Evolutionary conservation across 2,113 vertebrate genomes (phyloP).

Genomic region (Oncorhynchus masou): DNA sequence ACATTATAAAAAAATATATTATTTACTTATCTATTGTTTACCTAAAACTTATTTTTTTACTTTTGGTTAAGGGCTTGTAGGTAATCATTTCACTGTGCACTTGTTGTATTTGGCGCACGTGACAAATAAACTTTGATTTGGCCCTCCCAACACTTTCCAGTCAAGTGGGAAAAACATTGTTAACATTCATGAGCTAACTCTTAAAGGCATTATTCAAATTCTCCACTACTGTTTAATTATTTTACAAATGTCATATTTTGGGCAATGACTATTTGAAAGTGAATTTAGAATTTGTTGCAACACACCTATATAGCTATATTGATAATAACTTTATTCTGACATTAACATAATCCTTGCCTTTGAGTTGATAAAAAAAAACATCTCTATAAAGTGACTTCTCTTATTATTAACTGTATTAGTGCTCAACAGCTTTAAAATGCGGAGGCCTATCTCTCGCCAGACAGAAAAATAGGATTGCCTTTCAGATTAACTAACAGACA

Average conservation of each 20-base stretch:
- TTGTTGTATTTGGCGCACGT: too few relatives aligned
- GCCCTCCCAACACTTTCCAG: too few relatives aligned
- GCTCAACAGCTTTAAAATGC: constrained; percentile 44
- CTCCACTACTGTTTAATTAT: not conserved
- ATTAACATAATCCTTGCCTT: not conserved
- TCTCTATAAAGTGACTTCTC: constrained; percentile 4
- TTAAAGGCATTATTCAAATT: not conserved
- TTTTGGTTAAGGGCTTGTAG: too few relatives aligned
- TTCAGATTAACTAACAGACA: constrained; percentile 58
- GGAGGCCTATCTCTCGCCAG: constrained; percentile 10
- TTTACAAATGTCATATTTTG: not conserved
- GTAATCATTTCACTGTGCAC: too few relatives aligned
- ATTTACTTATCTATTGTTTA: too few relatives aligned
- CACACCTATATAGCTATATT: not conserved
- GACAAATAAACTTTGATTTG: too few relatives aligned
- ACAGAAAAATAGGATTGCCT: constrained; percentile 43
- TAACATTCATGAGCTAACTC: not conserved
- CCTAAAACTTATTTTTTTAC: too few relatives aligned
- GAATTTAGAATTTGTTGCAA: not conserved
- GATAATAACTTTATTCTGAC: not conserved
- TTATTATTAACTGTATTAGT: constrained; percentile 16
- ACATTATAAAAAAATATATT: too few relatives aligned
- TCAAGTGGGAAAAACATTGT: not conserved
- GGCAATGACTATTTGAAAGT: not conserved
- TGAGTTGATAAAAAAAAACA: not conserved